Base-by-base conservation (phyloP, 1,140 invertebrate genomes). In the Matsumurasca onukii region DNA sequence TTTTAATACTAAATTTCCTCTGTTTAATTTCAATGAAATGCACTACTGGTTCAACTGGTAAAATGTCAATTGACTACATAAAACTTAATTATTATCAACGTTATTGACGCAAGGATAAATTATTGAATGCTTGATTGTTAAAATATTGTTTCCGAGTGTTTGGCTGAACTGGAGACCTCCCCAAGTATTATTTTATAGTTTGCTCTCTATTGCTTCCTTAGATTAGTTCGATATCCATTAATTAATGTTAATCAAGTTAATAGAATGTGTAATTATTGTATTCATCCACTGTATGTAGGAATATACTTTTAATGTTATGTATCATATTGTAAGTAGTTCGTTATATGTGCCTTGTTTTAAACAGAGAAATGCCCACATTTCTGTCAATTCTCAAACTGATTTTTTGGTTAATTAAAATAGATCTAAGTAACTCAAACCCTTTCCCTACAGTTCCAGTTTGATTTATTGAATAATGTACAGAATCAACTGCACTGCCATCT, bases 331-430 rank as follows among this genome's bases (percentile, higher is more conserved):
- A 72, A 72, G 71, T 72, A 72, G 71, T 71, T 71, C 63, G 68
- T 72, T 72, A 61, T 72, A 72, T 72, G 71, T 72, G 71, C 71
- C 71, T 72, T 72, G 71, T 72, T 72, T 72, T 48, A 70, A 63
- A 69, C 65, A 67, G 34, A 65, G 48, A 59, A 59, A 59, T 59
- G 25, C 55, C 55, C 55, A 59, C 55, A 59, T 59, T 59, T 51
- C 22, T 59, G 55, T 59, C 55, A 51, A 51, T 51, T 51, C 24
- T 17, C 49, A n/a, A n/a, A n/a, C n/a, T n/a, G n/a, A n/a, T n/a
- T n/a, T n/a, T n/a, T n/a, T n/a, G n/a, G n/a, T n/a, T n/a, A n/a
- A n/a, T n/a, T n/a, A n/a, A n/a, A n/a, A n/a, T n/a, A n/a, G n/a
- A n/a, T n/a, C n/a, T n/a, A n/a, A n/a, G n/a, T n/a, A n/a, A n/a